A percentile compares a stretch with the other conserved stretches of the same genome.
Conservation (phyloP, 2,113 vertebrate genomes). For the Chionodraco myersi region DNA sequence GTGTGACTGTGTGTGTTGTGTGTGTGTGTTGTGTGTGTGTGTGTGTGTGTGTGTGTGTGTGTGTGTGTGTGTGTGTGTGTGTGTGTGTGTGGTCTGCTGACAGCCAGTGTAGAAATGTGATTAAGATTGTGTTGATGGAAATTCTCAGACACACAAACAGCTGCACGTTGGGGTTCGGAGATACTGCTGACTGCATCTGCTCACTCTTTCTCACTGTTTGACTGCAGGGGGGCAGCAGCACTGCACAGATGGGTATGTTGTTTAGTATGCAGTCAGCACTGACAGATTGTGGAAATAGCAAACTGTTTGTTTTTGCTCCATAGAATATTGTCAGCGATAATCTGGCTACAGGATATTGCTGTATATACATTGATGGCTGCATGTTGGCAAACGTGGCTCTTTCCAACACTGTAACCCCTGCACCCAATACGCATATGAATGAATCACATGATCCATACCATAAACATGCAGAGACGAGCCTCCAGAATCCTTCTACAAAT, state of each 20-base stretch:
- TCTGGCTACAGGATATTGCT: conserved; percentile 42
- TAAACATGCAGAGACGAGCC: not conserved
- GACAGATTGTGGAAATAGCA: conserved; percentile 65
- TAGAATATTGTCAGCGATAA: conserved; percentile 46
- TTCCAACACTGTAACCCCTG: conserved; percentile 15
- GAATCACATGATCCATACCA: not conserved
- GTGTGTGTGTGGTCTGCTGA: conserved; percentile 14
- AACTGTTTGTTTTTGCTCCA: conserved; percentile 24
- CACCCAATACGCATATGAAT: not conserved
- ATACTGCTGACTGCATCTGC: conserved; percentile 70
- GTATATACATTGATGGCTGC: not conserved
- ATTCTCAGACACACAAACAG: conserved; percentile 43
- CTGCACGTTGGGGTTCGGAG: conserved; percentile 46
- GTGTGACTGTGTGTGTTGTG: too few relatives aligned
- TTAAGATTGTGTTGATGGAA: conserved; percentile 61
- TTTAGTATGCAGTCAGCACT: conserved; percentile 58
- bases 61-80: not conserved
- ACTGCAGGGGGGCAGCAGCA: conserved; percentile 60
- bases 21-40: not conserved
- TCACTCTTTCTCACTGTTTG: conserved; percentile 45
- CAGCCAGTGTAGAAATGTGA: conserved; percentile 57
- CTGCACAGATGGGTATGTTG: conserved; percentile 73
- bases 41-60: not conserved
- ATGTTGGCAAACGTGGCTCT: conserved; percentile 39
- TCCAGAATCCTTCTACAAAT: conserved; percentile 1